Conservation (phyloP, 2,113 vertebrate species). For the Artemisiospiza belli region DNA sequence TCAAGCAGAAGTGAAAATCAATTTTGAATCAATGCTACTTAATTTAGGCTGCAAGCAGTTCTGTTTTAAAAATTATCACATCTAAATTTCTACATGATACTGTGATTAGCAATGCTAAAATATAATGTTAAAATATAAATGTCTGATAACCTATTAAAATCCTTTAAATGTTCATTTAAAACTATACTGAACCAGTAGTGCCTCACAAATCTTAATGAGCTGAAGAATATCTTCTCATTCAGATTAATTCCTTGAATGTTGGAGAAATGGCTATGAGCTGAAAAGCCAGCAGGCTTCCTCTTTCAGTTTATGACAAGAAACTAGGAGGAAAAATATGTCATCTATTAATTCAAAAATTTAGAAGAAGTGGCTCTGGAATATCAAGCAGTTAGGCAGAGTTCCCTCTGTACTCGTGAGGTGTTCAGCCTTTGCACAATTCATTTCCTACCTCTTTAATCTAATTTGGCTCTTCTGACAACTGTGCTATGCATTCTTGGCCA, state of each 20-base stretch:
- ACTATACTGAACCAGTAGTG: neutral
- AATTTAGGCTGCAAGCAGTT: neutral
- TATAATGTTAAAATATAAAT: conserved; percentile 4
- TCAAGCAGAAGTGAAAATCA: neutral
- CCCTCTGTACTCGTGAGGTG: neutral
- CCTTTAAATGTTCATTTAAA: conserved; percentile 41
- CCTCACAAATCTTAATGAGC: conserved; percentile 60
- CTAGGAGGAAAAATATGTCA: conserved; percentile 17
- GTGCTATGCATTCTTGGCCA: neutral
- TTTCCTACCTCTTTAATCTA: neutral
- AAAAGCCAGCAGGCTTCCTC: conserved; percentile 32
- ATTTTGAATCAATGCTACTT: neutral
- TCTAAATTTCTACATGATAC: neutral
- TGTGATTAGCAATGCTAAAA: neutral
- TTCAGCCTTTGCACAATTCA: neutral
- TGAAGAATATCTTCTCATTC: conserved; percentile 43
- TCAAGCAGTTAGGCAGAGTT: neutral
- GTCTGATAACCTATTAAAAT: conserved; percentile 48
- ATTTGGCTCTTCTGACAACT: conserved; percentile 1
- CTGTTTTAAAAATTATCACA: neutral
- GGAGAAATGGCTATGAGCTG: conserved; percentile 13
- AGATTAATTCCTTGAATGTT: conserved; percentile 35
- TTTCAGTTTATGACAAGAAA: conserved; percentile 32
- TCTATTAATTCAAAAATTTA: conserved; percentile 41
- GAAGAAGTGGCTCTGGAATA: neutral